Percentiles rank a stretch among this genome's conserved stretches.
Evolutionary conservation across 2,888 invertebrate genomes (phyloP).

Genomic region (Tromatobia lineatoria): DNA sequence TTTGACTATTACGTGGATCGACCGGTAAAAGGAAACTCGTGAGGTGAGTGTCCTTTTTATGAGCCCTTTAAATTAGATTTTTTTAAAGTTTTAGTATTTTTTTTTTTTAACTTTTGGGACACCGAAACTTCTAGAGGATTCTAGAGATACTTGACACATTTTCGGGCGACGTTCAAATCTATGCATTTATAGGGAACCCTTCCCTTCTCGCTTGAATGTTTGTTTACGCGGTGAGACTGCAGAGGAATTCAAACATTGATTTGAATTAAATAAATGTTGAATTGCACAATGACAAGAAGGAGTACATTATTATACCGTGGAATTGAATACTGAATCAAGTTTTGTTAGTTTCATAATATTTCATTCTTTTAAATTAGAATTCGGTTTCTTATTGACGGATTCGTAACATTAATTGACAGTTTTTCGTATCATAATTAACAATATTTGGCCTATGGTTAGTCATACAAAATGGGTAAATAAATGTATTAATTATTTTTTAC

Average conservation of each 20-base stretch:
- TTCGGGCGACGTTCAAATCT: background rate
- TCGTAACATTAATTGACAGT: background rate
- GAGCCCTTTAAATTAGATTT: background rate
- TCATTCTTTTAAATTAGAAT: background rate
- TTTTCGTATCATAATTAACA: background rate
- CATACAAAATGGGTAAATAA: too few relatives aligned
- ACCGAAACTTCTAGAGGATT: conserved; percentile 57
- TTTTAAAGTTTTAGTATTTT: background rate
- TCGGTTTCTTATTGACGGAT: background rate
- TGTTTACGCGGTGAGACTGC: background rate
- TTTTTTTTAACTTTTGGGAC: conserved; percentile 3
- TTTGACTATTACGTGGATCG: conserved; percentile 78
- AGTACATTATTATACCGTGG: too few relatives aligned
- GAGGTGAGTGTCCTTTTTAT: conserved; percentile 61
- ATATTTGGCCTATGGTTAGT: background rate
- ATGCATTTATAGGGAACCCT: background rate
- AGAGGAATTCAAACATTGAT: background rate
- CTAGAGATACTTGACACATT: conserved; percentile 26
- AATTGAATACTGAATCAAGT: background rate
- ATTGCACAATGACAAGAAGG: too few relatives aligned
- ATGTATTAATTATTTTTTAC: too few relatives aligned
- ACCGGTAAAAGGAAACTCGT: conserved; percentile 45
- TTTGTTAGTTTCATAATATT: background rate
- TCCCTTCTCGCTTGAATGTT: background rate
- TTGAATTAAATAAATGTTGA: background rate